These are phyloP conservation scores for Chlorocebus sabaeus DNA, from an alignment of 2,113 vertebrate genomes.

Conservation along the genomic window DNA sequence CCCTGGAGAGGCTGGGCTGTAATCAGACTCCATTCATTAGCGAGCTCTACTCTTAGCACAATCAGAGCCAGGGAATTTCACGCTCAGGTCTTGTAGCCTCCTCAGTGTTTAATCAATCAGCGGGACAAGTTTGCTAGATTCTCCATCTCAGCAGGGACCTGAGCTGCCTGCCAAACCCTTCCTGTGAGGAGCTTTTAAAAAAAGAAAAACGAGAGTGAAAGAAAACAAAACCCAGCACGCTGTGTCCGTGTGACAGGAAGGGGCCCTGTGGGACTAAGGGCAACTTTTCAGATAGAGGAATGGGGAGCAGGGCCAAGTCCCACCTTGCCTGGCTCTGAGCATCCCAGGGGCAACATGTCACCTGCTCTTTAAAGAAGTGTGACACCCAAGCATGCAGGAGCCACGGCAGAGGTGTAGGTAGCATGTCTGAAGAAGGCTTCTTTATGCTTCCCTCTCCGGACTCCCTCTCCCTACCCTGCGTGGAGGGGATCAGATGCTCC, in stretches of 20 bases:
- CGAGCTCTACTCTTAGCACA: not conserved
- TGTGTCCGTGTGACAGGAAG: not conserved
- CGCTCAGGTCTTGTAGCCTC: accelerated
- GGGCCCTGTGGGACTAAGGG: accelerated
- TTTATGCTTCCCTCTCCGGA: not conserved
- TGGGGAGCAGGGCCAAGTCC: not conserved
- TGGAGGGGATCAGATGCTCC: not conserved
- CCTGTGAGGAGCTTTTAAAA: not conserved
- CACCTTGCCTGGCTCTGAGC: not conserved
- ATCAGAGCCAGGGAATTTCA: slow-evolving; percentile 11
- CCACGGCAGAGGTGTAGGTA: accelerated
- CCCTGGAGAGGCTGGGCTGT: not conserved
- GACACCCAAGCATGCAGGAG: too few relatives aligned
- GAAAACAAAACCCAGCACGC: not conserved
- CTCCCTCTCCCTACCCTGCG: not conserved
- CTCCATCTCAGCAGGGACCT: not conserved
- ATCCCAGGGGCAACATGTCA: not conserved
- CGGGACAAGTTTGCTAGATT: not conserved
- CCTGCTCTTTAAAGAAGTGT: not conserved
- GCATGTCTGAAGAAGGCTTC: not conserved
- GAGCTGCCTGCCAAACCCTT: slow-evolving; percentile 26
- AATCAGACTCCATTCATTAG: slow-evolving; percentile 36
- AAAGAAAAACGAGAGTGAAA: not conserved
- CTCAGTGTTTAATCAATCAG: slow-evolving; percentile 56
- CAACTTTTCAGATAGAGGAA: not conserved